These are phyloP conservation scores for Diceros bicornis DNA, from an alignment of 2,797 vertebrate genomes.

Conservation along the genomic window DNA sequence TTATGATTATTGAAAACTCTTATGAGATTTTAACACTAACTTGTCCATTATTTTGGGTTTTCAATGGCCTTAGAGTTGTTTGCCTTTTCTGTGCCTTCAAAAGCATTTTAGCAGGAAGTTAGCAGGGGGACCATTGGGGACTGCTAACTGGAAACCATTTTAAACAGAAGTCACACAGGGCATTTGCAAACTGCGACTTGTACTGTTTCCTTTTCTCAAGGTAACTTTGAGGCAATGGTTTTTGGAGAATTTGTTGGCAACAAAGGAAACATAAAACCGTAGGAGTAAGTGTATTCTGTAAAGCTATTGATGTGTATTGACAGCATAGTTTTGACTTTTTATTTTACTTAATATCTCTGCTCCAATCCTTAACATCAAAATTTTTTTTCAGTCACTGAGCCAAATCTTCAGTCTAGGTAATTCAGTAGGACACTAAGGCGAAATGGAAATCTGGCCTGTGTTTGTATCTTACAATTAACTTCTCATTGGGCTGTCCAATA, in stretches of 20 bases:
- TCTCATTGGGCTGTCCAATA: neutral
- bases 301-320: conserved; percentile 32
- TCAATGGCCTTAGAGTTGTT: neutral
- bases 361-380: conserved; percentile 55
- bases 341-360: conserved; percentile 13
- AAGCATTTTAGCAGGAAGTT: neutral
- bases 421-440: neutral
- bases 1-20: neutral
- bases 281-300: conserved; percentile 75
- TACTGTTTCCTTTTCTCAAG: conserved; percentile 34
- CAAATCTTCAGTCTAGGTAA: conserved; percentile 30
- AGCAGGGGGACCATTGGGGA: neutral
- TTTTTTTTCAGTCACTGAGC: conserved; percentile 48
- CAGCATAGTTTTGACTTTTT: conserved; percentile 57
- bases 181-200: neutral
- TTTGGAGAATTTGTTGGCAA: conserved; percentile 73
- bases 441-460: conserved; percentile 37
- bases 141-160: neutral
- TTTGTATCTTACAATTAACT: conserved; percentile 3
- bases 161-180: neutral
- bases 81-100: neutral
- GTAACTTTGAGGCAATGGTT: conserved; percentile 71
- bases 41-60: neutral
- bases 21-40: neutral
- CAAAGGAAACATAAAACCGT: conserved; percentile 75